Percentiles rank a stretch among this genome's conserved stretches.
Evolutionary conservation across 1,140 invertebrate genomes (phyloP).

Genomic region (Apolygus lucorum): DNA sequence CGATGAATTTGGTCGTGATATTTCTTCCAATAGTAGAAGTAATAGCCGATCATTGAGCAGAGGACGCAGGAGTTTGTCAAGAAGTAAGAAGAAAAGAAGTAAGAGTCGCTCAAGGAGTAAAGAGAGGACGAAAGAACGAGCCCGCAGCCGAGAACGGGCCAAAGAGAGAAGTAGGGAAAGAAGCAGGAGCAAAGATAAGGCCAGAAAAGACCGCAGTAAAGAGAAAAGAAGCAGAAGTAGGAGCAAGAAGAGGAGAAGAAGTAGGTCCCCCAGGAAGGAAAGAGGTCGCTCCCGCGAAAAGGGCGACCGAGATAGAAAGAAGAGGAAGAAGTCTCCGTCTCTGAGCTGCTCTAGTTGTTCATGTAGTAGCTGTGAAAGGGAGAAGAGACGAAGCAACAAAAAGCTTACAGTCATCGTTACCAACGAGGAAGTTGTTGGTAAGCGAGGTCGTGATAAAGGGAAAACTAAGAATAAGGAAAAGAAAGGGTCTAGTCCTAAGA

Average conservation of each 20-base stretch:
- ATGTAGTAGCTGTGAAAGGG: slow-evolving; percentile 27
- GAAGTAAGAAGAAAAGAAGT: slow-evolving; percentile 29
- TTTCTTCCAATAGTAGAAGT: slow-evolving; percentile 43
- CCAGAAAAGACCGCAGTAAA: slow-evolving; percentile 33
- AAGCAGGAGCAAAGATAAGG: slow-evolving; percentile 30
- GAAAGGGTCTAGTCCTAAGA: slow-evolving; percentile 38
- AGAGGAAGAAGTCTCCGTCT: slow-evolving; percentile 21
- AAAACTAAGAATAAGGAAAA: slow-evolving; percentile 34
- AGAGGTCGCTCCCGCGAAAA: slow-evolving; percentile 26
- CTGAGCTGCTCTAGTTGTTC: slow-evolving; percentile 29
- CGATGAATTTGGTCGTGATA: slow-evolving; percentile 72
- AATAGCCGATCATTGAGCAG: slow-evolving; percentile 33
- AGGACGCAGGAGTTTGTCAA: background rate
- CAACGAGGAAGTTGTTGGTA: slow-evolving; percentile 44
- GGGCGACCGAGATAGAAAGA: slow-evolving; percentile 3
- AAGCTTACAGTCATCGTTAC: slow-evolving; percentile 47
- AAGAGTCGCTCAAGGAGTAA: slow-evolving; percentile 27
- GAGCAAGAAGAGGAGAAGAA: slow-evolving; percentile 27
- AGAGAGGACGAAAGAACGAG: slow-evolving; percentile 37
- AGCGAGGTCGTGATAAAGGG: slow-evolving; percentile 45
- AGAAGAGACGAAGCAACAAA: slow-evolving; percentile 39
- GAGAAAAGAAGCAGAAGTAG: slow-evolving; percentile 31
- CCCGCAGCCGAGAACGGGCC: slow-evolving; percentile 31
- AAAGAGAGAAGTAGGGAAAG: slow-evolving; percentile 23
- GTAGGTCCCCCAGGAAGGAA: slow-evolving; percentile 22